These are phyloP conservation scores for Shargacucullia verbasci DNA, from an alignment of 2,888 invertebrate genomes.

Conservation along the genomic window DNA sequence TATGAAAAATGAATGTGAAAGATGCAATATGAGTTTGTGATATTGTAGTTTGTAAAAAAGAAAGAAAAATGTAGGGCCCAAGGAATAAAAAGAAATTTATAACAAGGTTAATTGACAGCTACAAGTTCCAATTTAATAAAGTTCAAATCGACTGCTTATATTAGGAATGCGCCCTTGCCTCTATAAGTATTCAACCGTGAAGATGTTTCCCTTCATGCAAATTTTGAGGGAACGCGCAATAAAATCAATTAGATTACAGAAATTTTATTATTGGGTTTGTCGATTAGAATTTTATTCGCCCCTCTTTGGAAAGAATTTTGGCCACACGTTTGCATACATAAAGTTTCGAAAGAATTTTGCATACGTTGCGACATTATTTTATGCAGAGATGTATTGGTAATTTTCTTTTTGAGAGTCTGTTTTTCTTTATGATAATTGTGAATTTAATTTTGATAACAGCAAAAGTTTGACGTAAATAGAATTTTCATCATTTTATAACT, in stretches of 20 bases:
- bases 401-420: conserved; percentile 15
- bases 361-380: conserved; percentile 26
- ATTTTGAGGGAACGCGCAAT: conserved; percentile 44
- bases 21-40: too few relatives aligned
- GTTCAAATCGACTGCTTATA: conserved; percentile 10
- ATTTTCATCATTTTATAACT: too few relatives aligned
- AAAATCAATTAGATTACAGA: conserved; percentile 55
- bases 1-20: too few relatives aligned
- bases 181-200: conserved; percentile 44
- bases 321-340: conserved; percentile 49
- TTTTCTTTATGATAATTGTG: not conserved
- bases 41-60: too few relatives aligned
- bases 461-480: too few relatives aligned
- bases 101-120: too few relatives aligned
- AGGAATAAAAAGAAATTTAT: too few relatives aligned
- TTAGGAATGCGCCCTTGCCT: conserved; percentile 29
- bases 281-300: conserved; percentile 50
- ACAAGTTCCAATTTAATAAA: too few relatives aligned
- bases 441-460: too few relatives aligned
- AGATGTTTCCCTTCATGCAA: conserved; percentile 48
- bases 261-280: conserved; percentile 45
- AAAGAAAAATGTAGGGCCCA: too few relatives aligned
- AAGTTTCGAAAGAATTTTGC: conserved; percentile 29
- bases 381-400: conserved; percentile 9
- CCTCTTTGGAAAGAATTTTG: conserved; percentile 29